phyloP scores from a whole-genome alignment of 2,888 invertebrate species.

The Philaethria dido region DNA sequence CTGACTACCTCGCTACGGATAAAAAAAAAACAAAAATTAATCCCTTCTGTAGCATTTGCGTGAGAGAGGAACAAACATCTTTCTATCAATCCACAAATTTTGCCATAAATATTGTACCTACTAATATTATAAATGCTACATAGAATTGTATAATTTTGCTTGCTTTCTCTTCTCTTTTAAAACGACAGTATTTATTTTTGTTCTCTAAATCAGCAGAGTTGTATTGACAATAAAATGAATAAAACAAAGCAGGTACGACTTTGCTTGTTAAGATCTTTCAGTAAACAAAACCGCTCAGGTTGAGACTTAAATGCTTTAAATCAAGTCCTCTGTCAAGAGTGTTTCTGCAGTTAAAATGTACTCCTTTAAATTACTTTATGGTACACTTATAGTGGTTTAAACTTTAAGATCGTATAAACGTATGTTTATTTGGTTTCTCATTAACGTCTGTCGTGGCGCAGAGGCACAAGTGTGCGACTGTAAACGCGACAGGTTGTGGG shows the following conservation, averaged over 20 bases:
- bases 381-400: neutral
- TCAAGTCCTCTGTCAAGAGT: slow-evolving; percentile 14
- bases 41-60: too few species aligned
- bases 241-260: slow-evolving; percentile 14
- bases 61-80: too few species aligned
- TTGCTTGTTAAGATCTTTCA: slow-evolving; percentile 10
- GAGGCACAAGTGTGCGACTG: too few species aligned
- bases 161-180: neutral
- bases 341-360: slow-evolving; percentile 11
- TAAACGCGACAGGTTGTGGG: too few species aligned
- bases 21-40: too few species aligned
- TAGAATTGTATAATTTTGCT: too few species aligned
- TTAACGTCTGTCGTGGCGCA: too few species aligned
- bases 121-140: too few species aligned
- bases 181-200: neutral
- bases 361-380: slow-evolving; percentile 5
- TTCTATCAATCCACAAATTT: too few species aligned
- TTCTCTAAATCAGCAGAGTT: neutral
- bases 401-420: neutral
- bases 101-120: too few species aligned
- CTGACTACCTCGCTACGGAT: too few species aligned
- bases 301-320: slow-evolving; percentile 22
- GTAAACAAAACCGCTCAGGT: slow-evolving; percentile 16
- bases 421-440: neutral
- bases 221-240: slow-evolving; percentile 11